Conservation (phyloP, 2,888 invertebrate genomes). For the Celastrina argiolus region DNA sequence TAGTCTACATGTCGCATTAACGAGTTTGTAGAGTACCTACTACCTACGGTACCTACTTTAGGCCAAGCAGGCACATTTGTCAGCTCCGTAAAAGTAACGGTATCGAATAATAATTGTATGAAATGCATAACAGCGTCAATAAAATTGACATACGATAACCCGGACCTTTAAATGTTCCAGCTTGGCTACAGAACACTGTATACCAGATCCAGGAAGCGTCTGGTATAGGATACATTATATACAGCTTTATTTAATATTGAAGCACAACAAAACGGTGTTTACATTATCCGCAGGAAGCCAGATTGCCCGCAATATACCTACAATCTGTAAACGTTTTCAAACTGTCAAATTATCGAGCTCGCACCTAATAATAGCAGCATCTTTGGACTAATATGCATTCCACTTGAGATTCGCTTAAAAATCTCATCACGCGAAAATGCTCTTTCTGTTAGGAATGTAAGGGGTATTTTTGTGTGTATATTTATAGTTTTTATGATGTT, state of each 20-base stretch:
- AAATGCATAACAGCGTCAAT: too few species aligned
- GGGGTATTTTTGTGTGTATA: constrained; percentile 40
- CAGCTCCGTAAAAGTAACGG: too few species aligned
- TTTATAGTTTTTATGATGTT: constrained; percentile 55
- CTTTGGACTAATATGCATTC: constrained; percentile 38
- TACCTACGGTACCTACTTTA: too few species aligned
- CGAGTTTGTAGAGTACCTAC: too few species aligned
- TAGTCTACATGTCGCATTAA: too few species aligned
- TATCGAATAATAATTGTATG: too few species aligned
- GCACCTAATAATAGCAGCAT: constrained; percentile 74
- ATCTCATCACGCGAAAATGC: constrained; percentile 25
- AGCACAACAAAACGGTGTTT: constrained; percentile 63
- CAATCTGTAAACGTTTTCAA: constrained; percentile 76
- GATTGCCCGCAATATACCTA: constrained; percentile 70
- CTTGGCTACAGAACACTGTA: too few species aligned
- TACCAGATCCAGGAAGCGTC: constrained; percentile 4
- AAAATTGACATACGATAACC: too few species aligned
- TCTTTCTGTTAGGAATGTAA: constrained; percentile 35
- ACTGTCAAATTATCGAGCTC: constrained; percentile 75
- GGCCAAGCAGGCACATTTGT: too few species aligned
- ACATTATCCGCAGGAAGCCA: constrained; percentile 72
- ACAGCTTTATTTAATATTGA: constrained; percentile 54
- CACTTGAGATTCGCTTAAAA: constrained; percentile 21
- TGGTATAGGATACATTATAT: constrained; percentile 17
- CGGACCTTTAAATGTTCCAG: too few species aligned